A percentile compares a stretch with the other conserved stretches of the same genome.
phyloP scores from a whole-genome alignment of 2,797 vertebrate species.

The Microchirus variegatus region DNA sequence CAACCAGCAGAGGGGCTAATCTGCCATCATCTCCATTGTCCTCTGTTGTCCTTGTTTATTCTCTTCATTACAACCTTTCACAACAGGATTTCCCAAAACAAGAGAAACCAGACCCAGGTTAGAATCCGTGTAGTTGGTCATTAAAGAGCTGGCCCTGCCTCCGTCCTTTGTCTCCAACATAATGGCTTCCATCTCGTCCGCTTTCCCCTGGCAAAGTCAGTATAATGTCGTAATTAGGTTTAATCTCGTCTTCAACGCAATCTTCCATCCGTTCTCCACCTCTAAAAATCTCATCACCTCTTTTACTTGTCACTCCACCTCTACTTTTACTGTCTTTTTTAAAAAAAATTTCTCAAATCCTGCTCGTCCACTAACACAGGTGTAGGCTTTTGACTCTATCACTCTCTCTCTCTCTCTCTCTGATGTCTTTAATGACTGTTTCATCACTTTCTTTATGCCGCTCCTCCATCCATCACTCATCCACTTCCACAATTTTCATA shows the following conservation, averaged over 20 bases:
- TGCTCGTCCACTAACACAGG: neutral
- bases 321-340: neutral
- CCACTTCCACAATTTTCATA: neutral
- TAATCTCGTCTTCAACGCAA: conserved; percentile 48
- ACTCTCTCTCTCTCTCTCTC: neutral
- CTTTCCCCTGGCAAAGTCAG: conserved; percentile 52
- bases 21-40: neutral
- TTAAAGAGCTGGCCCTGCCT: conserved; percentile 24
- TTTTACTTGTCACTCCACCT: conserved; percentile 17
- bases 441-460: neutral
- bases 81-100: neutral
- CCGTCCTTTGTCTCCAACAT: conserved; percentile 39
- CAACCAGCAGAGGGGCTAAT: neutral
- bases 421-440: conserved; percentile 4
- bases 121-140: conserved; percentile 40
- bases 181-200: conserved; percentile 44
- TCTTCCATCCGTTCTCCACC: conserved; percentile 33
- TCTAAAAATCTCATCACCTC: conserved; percentile 16
- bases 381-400: conserved; percentile 2
- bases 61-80: neutral
- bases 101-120: neutral
- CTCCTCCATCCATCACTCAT: neutral
- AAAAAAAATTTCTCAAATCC: conserved; percentile 13
- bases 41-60: conserved; percentile 6
- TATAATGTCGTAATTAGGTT: conserved; percentile 63